Percentiles rank a stretch among this genome's conserved stretches.
These are phyloP conservation scores for Ameiurus melas DNA, from an alignment of 2,113 vertebrate species.

Conservation along the genomic window DNA sequence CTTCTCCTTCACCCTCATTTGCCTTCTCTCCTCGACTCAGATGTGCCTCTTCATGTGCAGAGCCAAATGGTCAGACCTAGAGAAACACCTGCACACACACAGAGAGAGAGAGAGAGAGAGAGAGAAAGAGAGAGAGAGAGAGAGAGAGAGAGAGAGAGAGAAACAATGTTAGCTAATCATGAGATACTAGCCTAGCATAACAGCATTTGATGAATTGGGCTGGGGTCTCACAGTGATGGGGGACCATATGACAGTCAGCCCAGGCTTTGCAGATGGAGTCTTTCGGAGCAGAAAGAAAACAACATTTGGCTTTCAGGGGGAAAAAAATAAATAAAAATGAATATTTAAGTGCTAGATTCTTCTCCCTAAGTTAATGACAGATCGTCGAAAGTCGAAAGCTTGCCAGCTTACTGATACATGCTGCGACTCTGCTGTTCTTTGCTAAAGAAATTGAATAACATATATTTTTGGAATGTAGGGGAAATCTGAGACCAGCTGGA, in stretches of 20 bases:
- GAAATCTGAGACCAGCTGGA: slow-evolving; percentile 57
- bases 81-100: slow-evolving; percentile 88
- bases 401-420: slow-evolving; percentile 42
- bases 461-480: slow-evolving; percentile 26
- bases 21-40: slow-evolving; percentile 62
- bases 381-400: slow-evolving; percentile 22
- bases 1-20: slow-evolving; percentile 37
- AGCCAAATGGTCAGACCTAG: slow-evolving; percentile 94
- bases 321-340: neutral
- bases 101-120: slow-evolving; percentile 53
- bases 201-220: slow-evolving; percentile 29
- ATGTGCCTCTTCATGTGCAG: slow-evolving; percentile 99
- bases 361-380: slow-evolving; percentile 37
- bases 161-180: slow-evolving; percentile 19
- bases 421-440: slow-evolving; percentile 21
- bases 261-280: slow-evolving; percentile 53
- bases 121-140: slow-evolving; percentile 36
- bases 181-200: slow-evolving; percentile 7
- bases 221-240: slow-evolving; percentile 32
- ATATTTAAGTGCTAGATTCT: slow-evolving; percentile 45
- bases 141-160: slow-evolving; percentile 52
- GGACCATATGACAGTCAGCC: slow-evolving; percentile 39
- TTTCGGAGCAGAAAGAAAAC: slow-evolving; percentile 49
- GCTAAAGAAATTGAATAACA: slow-evolving; percentile 12
- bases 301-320: slow-evolving; percentile 51